Percentiles rank a stretch among this genome's conserved stretches.
Evolutionary conservation across 1,140 invertebrate species (phyloP).

Genomic region (Carposina sasakii): DNA sequence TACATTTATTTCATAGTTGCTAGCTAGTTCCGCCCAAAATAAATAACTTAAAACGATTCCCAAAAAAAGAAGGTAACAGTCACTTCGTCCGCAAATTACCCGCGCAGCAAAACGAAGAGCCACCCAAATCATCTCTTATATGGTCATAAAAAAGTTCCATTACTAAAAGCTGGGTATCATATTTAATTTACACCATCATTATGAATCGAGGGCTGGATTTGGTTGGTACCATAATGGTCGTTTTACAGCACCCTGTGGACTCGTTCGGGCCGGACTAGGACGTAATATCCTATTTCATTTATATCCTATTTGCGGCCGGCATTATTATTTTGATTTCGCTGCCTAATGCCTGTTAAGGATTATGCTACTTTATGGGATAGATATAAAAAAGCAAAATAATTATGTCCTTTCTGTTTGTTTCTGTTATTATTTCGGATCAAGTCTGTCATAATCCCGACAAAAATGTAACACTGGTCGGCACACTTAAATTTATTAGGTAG

Average conservation of each 20-base stretch:
- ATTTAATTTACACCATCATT: constrained; percentile 38
- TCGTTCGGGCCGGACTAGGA: constrained; percentile 17
- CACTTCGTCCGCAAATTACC: neutral
- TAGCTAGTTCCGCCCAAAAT: neutral
- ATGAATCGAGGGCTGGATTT: constrained; percentile 19
- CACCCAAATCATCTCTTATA: neutral
- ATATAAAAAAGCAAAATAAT: no score
- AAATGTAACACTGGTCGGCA: neutral
- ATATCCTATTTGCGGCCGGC: constrained; percentile 24
- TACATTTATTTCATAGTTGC: neutral
- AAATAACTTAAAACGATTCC: neutral
- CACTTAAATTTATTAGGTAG: neutral
- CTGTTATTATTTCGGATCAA: neutral
- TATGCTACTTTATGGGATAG: neutral
- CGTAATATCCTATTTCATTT: constrained; percentile 30
- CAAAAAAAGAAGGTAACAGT: neutral
- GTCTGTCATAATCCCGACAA: neutral
- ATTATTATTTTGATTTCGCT: constrained; percentile 23
- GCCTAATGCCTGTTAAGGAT: constrained; percentile 3
- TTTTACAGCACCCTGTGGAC: constrained; percentile 35
- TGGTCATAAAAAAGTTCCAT: constrained; percentile 11
- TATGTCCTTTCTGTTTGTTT: neutral
- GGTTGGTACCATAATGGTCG: constrained; percentile 23
- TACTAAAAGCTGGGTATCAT: constrained; percentile 27
- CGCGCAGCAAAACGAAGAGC: neutral